Percentiles rank a stretch among this genome's conserved stretches.
These are phyloP conservation scores for Pantelozetes paolii DNA, from an alignment of 2,888 invertebrate species.

Conservation along the genomic window DNA sequence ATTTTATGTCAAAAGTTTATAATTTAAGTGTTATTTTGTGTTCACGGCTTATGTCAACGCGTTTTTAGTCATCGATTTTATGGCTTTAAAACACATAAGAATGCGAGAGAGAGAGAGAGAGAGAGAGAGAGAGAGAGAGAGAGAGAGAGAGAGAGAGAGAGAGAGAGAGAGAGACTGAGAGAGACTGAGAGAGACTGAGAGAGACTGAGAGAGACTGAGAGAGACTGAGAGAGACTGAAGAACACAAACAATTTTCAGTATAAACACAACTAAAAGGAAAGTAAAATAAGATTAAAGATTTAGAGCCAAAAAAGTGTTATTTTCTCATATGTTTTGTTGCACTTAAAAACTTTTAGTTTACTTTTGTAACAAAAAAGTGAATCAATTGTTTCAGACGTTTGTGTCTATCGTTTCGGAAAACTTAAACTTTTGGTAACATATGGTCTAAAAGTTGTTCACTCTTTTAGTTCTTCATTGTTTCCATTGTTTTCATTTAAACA, in stretches of 20 bases:
- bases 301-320: constrained; percentile 20
- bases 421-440: constrained; percentile 15
- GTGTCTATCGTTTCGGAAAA: constrained; percentile 23
- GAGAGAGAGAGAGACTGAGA: not conserved
- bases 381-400: not conserved
- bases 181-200: not conserved
- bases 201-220: not conserved
- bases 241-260: constrained; percentile 16
- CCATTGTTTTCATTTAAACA: constrained; percentile 1
- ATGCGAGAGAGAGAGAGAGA: not conserved
- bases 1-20: constrained; percentile 32
- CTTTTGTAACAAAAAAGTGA: constrained; percentile 13
- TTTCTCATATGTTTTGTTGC: constrained; percentile 4
- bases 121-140: not conserved
- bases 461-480: not conserved
- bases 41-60: constrained; percentile 20
- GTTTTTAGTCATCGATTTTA: constrained; percentile 30
- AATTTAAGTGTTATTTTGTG: constrained; percentile 13
- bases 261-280: not conserved
- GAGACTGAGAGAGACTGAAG: not conserved
- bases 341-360: constrained; percentile 28
- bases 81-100: not conserved
- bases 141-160: not conserved
- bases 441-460: not conserved
- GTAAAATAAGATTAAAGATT: constrained; percentile 35